Evolutionary conservation across 1,140 invertebrate genomes (phyloP).

Genomic region (Hetaerina americana): DNA sequence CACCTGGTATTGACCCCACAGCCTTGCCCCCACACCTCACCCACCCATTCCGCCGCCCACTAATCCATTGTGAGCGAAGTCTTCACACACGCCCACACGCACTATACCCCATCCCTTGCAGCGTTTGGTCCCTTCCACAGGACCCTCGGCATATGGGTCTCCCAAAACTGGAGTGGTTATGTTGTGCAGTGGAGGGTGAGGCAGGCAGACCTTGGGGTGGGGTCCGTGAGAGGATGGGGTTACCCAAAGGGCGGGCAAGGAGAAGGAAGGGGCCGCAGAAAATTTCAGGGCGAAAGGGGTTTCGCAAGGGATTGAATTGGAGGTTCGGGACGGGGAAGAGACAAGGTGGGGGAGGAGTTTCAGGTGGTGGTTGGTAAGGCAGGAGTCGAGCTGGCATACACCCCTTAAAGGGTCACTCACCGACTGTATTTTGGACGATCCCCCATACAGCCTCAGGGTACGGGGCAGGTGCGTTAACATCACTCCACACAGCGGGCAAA

Average conservation of each 20-base stretch:
- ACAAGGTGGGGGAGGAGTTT: too few relatives aligned
- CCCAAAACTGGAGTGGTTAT: neutral
- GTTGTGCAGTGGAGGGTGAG: neutral
- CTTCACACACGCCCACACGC: too few relatives aligned
- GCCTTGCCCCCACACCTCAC: neutral
- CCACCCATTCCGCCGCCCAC: neutral
- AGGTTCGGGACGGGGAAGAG: too few relatives aligned
- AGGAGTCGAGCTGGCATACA: too few relatives aligned
- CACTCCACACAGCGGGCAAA: neutral
- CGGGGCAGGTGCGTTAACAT: neutral
- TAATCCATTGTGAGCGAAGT: neutral
- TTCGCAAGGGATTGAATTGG: too few relatives aligned
- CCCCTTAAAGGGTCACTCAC: neutral
- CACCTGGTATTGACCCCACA: neutral
- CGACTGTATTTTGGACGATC: neutral
- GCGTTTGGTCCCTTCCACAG: neutral
- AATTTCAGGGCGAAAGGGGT: too few relatives aligned
- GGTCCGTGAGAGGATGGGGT: neutral
- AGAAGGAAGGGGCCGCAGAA: neutral
- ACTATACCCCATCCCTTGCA: too few relatives aligned
- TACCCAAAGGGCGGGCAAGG: too few relatives aligned
- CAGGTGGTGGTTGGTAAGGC: too few relatives aligned
- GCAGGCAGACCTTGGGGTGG: too few relatives aligned
- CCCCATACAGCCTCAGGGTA: neutral
- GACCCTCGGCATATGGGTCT: neutral